These are phyloP conservation scores for Oxytorus armatus DNA, from an alignment of 2,888 invertebrate genomes.

Conservation along the genomic window DNA sequence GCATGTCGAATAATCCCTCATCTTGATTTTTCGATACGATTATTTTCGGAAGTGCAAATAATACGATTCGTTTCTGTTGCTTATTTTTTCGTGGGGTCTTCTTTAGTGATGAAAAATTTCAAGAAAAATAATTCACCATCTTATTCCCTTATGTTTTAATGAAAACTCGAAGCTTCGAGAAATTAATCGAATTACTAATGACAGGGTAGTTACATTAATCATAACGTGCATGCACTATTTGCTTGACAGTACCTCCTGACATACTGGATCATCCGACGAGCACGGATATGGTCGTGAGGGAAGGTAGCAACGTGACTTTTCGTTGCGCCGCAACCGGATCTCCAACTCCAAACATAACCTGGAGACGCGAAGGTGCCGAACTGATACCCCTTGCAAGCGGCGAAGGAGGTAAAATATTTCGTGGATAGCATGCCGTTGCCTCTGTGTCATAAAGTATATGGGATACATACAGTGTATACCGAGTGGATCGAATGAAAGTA, in stretches of 20 bases:
- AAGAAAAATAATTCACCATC: too few relatives aligned
- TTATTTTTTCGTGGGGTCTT: too few relatives aligned
- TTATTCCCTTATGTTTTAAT: neutral
- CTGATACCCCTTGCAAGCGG: slow-evolving; percentile 85
- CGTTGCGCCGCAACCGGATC: slow-evolving; percentile 93
- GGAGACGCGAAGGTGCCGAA: slow-evolving; percentile 91
- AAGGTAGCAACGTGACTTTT: slow-evolving; percentile 91
- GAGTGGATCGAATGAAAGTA: too few relatives aligned
- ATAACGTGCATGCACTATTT: slow-evolving; percentile 27
- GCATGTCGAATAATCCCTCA: too few relatives aligned
- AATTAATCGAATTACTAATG: neutral
- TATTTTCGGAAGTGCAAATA: too few relatives aligned
- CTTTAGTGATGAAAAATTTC: too few relatives aligned
- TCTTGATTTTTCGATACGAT: too few relatives aligned
- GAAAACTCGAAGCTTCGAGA: neutral
- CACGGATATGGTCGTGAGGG: slow-evolving; percentile 91
- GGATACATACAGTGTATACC: too few relatives aligned
- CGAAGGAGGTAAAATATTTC: slow-evolving; percentile 78
- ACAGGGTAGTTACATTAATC: neutral
- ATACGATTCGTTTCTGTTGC: too few relatives aligned
- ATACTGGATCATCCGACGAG: slow-evolving; percentile 91
- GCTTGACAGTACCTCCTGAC: slow-evolving; percentile 90
- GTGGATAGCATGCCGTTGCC: neutral
- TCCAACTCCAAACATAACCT: slow-evolving; percentile 91
- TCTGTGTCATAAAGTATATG: neutral